phyloP scores from a whole-genome alignment of 2,113 vertebrate species.

The Rana temporaria region DNA sequence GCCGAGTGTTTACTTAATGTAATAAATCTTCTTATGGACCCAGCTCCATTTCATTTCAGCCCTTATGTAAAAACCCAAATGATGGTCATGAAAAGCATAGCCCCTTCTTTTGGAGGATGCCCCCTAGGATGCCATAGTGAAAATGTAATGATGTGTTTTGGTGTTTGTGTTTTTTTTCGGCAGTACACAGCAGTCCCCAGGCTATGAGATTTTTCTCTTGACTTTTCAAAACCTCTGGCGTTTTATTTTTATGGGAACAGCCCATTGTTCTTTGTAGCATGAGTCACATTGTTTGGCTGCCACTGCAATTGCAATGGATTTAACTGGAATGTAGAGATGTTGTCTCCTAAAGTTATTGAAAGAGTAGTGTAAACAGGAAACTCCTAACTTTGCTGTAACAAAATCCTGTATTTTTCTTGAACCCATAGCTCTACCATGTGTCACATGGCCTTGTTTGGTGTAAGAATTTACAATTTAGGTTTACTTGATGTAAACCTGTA shows the following conservation, averaged over 20 bases:
- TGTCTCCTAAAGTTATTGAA: neutral
- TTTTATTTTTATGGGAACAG: neutral
- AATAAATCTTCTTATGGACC: neutral
- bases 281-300: constrained; percentile 10
- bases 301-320: neutral
- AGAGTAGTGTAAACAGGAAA: neutral
- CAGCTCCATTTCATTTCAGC: neutral
- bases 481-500: too few species aligned
- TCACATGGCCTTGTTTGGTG: too few species aligned
- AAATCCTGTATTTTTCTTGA: neutral
- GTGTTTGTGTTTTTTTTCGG: neutral
- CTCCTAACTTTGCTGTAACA: neutral
- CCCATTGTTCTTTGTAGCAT: constrained; percentile 4
- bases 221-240: constrained; percentile 8
- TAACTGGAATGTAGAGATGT: neutral
- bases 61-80: too few species aligned
- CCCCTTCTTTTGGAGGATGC: neutral
- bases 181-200: neutral
- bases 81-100: neutral
- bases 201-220: neutral
- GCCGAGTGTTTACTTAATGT: neutral
- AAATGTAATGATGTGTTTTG: neutral
- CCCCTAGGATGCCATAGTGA: too few species aligned
- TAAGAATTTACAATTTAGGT: too few species aligned
- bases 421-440: neutral